Evolutionary conservation across 1,140 invertebrate genomes (phyloP), one percentile per base, ranked within the genome.

Genomic region (Drosophila guanche): DNA sequence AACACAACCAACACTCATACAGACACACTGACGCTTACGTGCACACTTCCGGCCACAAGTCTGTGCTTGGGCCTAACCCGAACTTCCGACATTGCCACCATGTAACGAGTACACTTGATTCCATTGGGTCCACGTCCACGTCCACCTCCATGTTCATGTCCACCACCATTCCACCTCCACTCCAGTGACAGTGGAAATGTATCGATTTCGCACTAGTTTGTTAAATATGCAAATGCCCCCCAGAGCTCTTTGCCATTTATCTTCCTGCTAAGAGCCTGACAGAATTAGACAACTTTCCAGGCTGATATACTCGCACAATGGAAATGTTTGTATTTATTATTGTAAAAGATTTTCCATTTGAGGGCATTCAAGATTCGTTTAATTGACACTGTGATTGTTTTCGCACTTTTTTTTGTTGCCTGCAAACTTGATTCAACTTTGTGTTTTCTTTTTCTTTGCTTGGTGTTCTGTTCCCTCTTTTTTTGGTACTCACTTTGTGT

Each of bases 11-110:
- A 25, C 33, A 37, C 16, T 5, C 33, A 29, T 27, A 14, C 37
- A 40, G 22, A 51, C 45, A 47, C 46, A 47, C 46, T 42, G 59
- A 33, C 58, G 58, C 61, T 80, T 73, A 58, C 46, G 54, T 73
- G 56, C 56, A 68, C 62, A 80, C 67, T 86, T 84, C 72, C 80
- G 80, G 72, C 67, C 81, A 50, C 81, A 84, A 68, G 59, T 58
- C 59, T 76, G 54, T 76, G 80, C 67, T 51, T 47, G 62, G 72
- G 41, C 68, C 52, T 48, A 57, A 55, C 55, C 66, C 78, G 70
- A 74, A 72, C 79, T 79, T 85, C 67, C 59, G 53, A 58, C 46
- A 61, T 74, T 51, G 43, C 62, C 43, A 54, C 41, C 62, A 41
- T 55, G 53, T 48, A 58, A 37, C 1, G 5, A 47, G 46, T 67